Evolutionary conservation across 1,140 invertebrate species (phyloP).

Genomic region (Drosophila eugracilis): DNA sequence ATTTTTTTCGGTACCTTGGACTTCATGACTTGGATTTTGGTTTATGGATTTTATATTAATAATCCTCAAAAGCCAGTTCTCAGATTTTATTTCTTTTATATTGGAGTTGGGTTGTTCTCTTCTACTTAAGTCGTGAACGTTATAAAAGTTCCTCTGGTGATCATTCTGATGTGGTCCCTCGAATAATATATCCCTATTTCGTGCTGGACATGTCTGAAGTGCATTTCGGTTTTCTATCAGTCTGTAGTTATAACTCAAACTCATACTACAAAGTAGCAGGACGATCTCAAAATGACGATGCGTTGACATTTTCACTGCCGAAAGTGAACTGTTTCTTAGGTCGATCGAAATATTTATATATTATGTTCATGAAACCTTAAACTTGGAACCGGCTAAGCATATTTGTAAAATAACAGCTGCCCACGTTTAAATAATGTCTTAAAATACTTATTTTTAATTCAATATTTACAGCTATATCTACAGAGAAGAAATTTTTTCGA

Average conservation of each 20-base stretch:
- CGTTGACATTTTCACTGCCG: constrained; percentile 37
- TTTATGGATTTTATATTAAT: constrained; percentile 33
- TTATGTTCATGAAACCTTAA: constrained; percentile 42
- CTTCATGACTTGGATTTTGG: background rate
- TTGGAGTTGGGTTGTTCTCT: background rate
- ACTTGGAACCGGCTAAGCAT: constrained; percentile 32
- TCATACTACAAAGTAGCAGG: constrained; percentile 5
- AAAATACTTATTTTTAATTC: constrained; percentile 18
- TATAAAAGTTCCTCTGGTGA: constrained; percentile 27
- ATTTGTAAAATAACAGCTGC: constrained; percentile 46
- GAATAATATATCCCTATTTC: background rate
- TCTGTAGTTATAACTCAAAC: constrained; percentile 18
- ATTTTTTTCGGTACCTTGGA: background rate
- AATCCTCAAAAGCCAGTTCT: constrained; percentile 44
- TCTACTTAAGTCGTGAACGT: constrained; percentile 5
- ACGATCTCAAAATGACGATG: constrained; percentile 9
- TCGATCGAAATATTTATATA: constrained; percentile 38
- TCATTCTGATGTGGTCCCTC: background rate
- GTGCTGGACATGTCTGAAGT: constrained; percentile 30
- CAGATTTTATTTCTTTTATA: constrained; percentile 1
- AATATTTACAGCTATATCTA: constrained; percentile 26
- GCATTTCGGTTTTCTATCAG: constrained; percentile 17
- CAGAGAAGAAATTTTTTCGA: constrained; percentile 3
- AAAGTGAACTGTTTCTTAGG: constrained; percentile 31
- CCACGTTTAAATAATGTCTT: constrained; percentile 24